Evolutionary conservation across 1,140 invertebrate species (phyloP), one percentile per base, ranked within the genome.

Genomic region (Forficula auricularia): DNA sequence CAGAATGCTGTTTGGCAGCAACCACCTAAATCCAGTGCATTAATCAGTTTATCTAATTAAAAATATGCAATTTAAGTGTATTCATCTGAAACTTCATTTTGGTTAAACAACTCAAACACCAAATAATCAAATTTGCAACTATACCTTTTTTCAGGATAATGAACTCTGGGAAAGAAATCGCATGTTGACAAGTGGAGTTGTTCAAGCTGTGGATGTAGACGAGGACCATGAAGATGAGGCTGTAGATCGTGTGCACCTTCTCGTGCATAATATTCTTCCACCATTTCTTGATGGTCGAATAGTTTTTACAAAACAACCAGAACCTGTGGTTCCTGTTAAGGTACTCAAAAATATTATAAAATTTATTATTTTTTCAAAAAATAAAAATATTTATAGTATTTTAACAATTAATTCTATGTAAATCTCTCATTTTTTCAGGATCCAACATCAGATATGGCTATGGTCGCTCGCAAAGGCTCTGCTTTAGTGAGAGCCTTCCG

Each of bases 131-230:
- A n/a, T n/a, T n/a, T n/a, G n/a, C n/a, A n/a, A n/a, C n/a, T n/a
- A n/a, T n/a, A n/a, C n/a, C n/a, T 41, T 19, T 47, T 62, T 56
- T 34, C 39, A 72, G 59, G 94, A 98, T 62, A 98, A 96, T 61
- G 92, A 98, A 58, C 65, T 95, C 30, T 99, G 96, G 96, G 96
- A 99, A 61, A 75, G 90, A 9, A 98, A 98, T 67, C 73, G 95
- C 48, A 94, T 99, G 86, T 68, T 98, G 8, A 91, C 90, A 2
- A 94, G 88, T 44, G 91, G 90, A 40, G 91, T 96, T 9, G 90
- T 97, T 1, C 81, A 81, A 51, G 82, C 82, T 31, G 71, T 91
- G 2, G 84, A 86, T 50, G 75, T 85, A 39, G 91, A 89, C 56
- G 86, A 94, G 50, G 88, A 97, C 58, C 83, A 89, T 56, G 88